Base-by-base conservation (phyloP, 2,888 invertebrate genomes). In the Halictus ligatus region DNA sequence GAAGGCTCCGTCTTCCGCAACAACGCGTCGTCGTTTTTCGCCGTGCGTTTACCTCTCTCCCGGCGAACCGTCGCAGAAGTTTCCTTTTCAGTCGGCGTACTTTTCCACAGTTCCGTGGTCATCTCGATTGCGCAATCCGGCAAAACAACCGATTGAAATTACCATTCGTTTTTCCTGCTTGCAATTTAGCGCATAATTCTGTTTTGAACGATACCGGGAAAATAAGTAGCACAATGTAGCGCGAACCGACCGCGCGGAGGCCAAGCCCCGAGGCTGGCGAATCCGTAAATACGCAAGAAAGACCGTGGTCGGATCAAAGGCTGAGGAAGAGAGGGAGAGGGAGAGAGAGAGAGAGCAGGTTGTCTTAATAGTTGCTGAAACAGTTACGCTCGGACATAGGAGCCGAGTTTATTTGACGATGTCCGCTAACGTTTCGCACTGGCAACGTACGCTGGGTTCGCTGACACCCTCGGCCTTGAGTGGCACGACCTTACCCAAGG, bases 401-500 rank as follows among this genome's bases (percentile, higher is more conserved):
- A 35, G 18, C 29, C 64, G 64, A 35, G 35, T 18, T 67, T 35
- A 40, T 35, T 40, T n/a, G 40, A 69, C 35, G 35, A 69, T 43
- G 69, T 40, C 40, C 35, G 50, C 5, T 60, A 58, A 58, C 46
- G 60, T 50, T 50, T 76, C 72, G n/a, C 35, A 69, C 48, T 58
- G 78, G 84, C 78, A 83, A 74, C 60, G 74, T 35, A 46, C 29
- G 73, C n/a, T 74, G 80, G 43, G 90, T 89, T 90, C 90, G 74
- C 75, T 80, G 89, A 78, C 89, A 86, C 50, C 43, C 77, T 64
- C 88, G 78, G 86, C 90, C 90, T 90, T 90, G 89, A 78, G 58
- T 73, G 82, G 80, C 90, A 81, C 85, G 89, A 90, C 90, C 90
- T 90, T 90, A 89, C 90, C 72, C 89, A 90, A 90, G 90, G 88